Conservation (phyloP, 2,113 vertebrate genomes). For the Tachycineta bicolor region DNA sequence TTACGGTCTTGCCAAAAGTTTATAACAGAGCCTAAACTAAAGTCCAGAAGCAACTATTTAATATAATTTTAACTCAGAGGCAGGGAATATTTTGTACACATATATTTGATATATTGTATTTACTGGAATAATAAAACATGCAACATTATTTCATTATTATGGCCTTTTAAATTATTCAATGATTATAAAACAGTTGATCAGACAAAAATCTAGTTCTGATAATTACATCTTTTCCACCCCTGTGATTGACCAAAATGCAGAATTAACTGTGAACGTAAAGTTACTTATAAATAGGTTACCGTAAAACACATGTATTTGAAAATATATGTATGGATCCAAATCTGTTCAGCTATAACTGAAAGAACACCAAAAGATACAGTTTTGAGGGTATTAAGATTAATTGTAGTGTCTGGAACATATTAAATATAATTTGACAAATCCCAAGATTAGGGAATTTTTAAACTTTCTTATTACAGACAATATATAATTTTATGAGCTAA, state of each 20-base stretch:
- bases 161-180: background rate
- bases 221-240: background rate
- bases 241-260: background rate
- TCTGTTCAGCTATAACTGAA: background rate
- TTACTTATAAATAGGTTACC: background rate
- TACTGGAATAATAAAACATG: background rate
- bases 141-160: background rate
- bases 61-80: background rate
- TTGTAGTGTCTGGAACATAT: background rate
- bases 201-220: background rate
- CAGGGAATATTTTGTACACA: background rate
- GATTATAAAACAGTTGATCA: background rate
- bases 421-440: background rate
- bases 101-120: background rate
- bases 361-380: background rate
- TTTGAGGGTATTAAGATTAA: background rate
- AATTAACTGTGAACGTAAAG: background rate
- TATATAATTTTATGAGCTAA: background rate
- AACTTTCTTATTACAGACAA: background rate
- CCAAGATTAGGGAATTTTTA: background rate
- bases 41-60: background rate
- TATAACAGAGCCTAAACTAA: background rate
- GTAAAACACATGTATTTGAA: background rate
- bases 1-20: background rate
- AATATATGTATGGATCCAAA: background rate